Base-by-base conservation (phyloP, 2,113 vertebrate species). In the Gasterosteus nipponicus region DNA sequence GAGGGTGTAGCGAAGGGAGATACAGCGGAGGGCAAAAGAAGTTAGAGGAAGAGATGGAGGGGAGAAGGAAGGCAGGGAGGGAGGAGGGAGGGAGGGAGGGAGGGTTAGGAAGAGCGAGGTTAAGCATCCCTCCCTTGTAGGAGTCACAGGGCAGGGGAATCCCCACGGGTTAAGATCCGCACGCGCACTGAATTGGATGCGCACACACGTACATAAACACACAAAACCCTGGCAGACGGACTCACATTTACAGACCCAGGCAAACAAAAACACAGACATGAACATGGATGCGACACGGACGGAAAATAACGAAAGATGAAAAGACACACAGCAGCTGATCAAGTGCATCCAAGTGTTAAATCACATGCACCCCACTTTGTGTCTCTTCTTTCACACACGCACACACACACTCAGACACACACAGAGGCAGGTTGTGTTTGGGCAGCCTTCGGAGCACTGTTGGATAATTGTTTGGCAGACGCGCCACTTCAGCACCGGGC, bases 381-480 rank as follows among this genome's bases (percentile, higher is more conserved):
- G 46, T 69, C 33, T 80, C 49, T 78, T 62, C 75, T 59, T 51
- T 46, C 11, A 59, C 51, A 35, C 66, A 62, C 73, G 63, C 62
- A 68, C 57, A 79, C 63, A 42, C 51, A 62, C 47, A 47, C 66
- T 62, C 73, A 66, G 59, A 70, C 60, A 73, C 74, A 53, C 11
- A 76, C 60, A 83, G 59, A 78, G 67, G 64, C 67, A 81, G 65
- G 75, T 75, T 86, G 87, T 86, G 71, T 78, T 89, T 63, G 79
- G 78, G 84, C 85, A 78, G 82, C 69, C 77, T 81, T 86, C 74
- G 72, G 76, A 83, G 78, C 76, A 72, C 71, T 83, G 84, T 86
- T 81, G 83, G 89, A 86, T 89, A 89, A 92, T 90, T 92, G 81
- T 91, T 92, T 87, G 82, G 89, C 89, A 89, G 81, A 81, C 76